phyloP scores from a whole-genome alignment of 1,140 invertebrate genomes.

The Himalopsyche phryganea region DNA sequence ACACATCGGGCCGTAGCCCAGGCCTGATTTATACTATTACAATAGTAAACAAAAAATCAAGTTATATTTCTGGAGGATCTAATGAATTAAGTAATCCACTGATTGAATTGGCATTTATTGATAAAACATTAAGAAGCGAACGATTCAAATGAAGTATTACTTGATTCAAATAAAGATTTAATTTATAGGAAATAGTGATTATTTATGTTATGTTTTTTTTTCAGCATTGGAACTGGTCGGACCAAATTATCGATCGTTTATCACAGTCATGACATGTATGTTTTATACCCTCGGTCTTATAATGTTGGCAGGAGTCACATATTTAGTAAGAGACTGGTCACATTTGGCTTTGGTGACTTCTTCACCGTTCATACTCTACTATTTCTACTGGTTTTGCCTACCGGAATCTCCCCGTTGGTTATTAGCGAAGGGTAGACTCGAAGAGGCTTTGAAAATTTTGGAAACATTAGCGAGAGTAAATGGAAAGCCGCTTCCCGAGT shows the following conservation, averaged over 20 bases:
- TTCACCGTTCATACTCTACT: constrained; percentile 78
- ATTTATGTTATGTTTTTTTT: too few relatives aligned
- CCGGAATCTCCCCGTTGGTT: constrained; percentile 86
- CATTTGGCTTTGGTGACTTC: constrained; percentile 74
- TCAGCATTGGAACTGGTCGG: constrained; percentile 84
- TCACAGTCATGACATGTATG: constrained; percentile 85
- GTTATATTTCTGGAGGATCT: too few relatives aligned
- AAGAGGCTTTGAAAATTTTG: constrained; percentile 75
- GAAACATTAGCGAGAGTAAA: constrained; percentile 74
- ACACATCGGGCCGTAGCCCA: too few relatives aligned
- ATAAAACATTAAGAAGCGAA: too few relatives aligned
- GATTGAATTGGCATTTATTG: too few relatives aligned
- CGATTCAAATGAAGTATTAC: too few relatives aligned
- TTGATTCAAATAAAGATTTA: too few relatives aligned
- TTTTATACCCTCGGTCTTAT: constrained; percentile 85
- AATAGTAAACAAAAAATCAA: too few relatives aligned
- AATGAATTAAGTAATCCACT: too few relatives aligned
- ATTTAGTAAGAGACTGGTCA: constrained; percentile 79
- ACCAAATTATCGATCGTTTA: constrained; percentile 85
- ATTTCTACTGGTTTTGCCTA: constrained; percentile 79
- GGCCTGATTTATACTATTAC: too few relatives aligned
- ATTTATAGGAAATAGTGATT: too few relatives aligned
- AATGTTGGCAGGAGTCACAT: constrained; percentile 75
- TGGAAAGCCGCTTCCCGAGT: constrained; percentile 67
- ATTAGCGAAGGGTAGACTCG: constrained; percentile 70